Conservation (phyloP, 2,797 vertebrate species). For the Phyllotis vaccarum region DNA sequence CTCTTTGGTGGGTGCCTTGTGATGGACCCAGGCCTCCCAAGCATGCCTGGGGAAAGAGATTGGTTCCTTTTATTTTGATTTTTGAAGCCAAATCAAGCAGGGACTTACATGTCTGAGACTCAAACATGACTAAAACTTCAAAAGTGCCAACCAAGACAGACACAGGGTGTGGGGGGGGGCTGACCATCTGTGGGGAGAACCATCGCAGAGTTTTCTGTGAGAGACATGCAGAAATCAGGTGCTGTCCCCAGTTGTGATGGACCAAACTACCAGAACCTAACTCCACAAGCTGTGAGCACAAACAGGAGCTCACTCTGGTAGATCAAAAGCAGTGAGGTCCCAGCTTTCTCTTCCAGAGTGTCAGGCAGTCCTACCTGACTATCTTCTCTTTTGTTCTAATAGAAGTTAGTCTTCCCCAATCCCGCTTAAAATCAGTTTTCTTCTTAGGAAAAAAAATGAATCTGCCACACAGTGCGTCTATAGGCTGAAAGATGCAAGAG, state of each 20-base stretch:
- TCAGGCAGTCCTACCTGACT: background rate
- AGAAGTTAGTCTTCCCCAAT: background rate
- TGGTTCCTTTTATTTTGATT: background rate
- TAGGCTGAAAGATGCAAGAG: background rate
- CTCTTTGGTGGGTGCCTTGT: background rate
- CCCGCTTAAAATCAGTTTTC: background rate
- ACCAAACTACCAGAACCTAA: background rate
- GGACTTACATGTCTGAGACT: background rate
- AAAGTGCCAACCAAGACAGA: background rate
- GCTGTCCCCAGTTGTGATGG: background rate
- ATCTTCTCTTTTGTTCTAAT: background rate
- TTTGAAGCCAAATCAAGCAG: background rate
- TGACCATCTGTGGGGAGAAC: too few relatives aligned
- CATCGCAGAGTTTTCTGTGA: background rate
- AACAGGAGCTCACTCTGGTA: background rate
- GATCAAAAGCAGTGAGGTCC: background rate
- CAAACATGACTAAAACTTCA: background rate
- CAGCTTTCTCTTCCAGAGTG: background rate
- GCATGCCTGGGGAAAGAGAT: background rate
- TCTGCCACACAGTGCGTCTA: background rate
- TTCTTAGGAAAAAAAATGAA: conserved; percentile 46
- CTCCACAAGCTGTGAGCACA: background rate
- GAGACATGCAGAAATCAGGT: background rate
- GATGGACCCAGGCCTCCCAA: background rate
- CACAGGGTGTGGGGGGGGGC: background rate